Evolutionary conservation across 2,113 vertebrate genomes (phyloP), one percentile per base, ranked within the genome.

Genomic region (Chaetorhynchus papuensis): DNA sequence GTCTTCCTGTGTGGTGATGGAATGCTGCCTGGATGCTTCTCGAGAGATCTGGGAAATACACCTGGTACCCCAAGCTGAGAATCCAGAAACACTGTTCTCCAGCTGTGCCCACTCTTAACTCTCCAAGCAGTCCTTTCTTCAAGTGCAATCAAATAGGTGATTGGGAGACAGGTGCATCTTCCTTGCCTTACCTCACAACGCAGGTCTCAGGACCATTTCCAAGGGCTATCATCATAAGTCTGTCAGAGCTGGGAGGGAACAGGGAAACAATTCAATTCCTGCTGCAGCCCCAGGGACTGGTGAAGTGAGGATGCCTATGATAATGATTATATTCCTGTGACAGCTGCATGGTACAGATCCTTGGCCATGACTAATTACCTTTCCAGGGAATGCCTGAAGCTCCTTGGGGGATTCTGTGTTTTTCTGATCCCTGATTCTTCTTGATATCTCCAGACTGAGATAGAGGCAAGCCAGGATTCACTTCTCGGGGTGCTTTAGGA

Each of bases 331-430:
- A 94, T 87, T 94, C 71, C 75, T 60, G 30, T 94, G 90, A 80
- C 90, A 95, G 85, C 56, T 96, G 82, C 64, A 18, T 56, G 82
- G 71, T 87, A 78, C 44, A n/a, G 60, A 92, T 90, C 70, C 52
- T 90, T 95, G 85, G 30, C 54, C 64, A 71, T 86, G 75, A 93
- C 82, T 96, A 90, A 91, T 92, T 93, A 75, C 28, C 79, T 95
- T 96, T 91, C 91, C 59, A 93, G 91, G 90, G 95, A 93, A 90
- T 63, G 75, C 54, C 90, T 91, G 78, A 63, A 95, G 75, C 13
- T 80, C 59, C 33, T n/a, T 85, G 33, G 42, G 28, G 84, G 24
- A 52, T 61, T 69, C 90, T 89, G 35, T 87, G n/a, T 57, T 90
- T 90, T 78, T 81, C 71, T 90, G 30, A 54, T 83, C 50, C 66